Conservation (phyloP, 2,113 vertebrate species). For the Cathartes aura region DNA sequence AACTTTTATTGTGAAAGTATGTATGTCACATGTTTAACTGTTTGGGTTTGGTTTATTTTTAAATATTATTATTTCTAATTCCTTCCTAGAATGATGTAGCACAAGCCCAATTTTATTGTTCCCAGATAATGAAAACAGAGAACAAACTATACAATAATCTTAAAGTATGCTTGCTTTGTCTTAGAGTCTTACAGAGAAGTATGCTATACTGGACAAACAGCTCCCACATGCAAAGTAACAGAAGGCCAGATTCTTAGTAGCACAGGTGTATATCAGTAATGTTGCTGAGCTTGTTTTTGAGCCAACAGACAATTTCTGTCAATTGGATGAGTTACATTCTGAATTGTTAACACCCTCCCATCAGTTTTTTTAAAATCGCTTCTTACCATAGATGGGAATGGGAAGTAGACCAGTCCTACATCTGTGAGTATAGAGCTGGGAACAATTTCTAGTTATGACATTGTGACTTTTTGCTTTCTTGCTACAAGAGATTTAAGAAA, state of each 20-base stretch:
- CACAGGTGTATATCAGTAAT: rapidly evolving
- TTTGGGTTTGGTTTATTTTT: not conserved
- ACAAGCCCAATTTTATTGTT: constrained; percentile 80
- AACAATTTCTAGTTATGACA: not conserved
- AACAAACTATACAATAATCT: constrained; percentile 83
- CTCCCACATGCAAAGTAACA: not conserved
- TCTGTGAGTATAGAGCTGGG: not conserved
- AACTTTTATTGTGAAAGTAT: not conserved
- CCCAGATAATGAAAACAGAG: constrained; percentile 81
- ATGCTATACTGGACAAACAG: not conserved
- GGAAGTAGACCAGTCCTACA: not conserved
- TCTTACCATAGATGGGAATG: not conserved
- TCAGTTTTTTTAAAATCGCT: not conserved
- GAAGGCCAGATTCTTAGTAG: not conserved
- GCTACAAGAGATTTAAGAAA: not conserved
- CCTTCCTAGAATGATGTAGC: constrained; percentile 78
- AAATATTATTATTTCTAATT: constrained; percentile 1
- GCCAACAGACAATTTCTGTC: not conserved
- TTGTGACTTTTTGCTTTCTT: not conserved
- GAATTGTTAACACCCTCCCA: not conserved
- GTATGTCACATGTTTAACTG: not conserved
- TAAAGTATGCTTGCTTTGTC: constrained; percentile 65
- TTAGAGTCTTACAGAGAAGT: not conserved
- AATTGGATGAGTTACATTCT: not conserved
- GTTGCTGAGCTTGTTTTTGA: not conserved